Conservation (phyloP, 92 coral and sea anemone genomes). For the Palythoa heliodiscus region DNA sequence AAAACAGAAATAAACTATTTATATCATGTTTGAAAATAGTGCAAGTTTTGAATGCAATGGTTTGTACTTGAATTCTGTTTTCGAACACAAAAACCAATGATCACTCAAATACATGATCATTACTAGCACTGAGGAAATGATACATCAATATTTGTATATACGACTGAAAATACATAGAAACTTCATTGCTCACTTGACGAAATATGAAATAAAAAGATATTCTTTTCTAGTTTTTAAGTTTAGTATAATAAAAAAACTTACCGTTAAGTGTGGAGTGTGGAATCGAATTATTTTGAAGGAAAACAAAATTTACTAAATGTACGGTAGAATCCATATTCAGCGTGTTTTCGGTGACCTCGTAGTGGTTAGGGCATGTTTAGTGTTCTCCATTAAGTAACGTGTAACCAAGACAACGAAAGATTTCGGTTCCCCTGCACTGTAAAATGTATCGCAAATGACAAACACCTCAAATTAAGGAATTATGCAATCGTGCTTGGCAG, state of each 20-base stretch:
- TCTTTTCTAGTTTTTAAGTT: not conserved
- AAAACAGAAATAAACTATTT: not conserved
- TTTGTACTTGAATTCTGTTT: not conserved
- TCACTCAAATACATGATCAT: not conserved
- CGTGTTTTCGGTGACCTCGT: not conserved
- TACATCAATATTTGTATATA: too few relatives aligned
- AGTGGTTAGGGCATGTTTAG: not conserved
- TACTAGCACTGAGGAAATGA: too few relatives aligned
- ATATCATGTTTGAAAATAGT: not conserved
- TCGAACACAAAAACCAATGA: not conserved
- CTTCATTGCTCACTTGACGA: not conserved
- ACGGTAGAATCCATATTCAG: not conserved
- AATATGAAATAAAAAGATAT: not conserved
- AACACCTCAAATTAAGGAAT: not conserved
- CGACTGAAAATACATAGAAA: not conserved
- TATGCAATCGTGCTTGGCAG: not conserved
- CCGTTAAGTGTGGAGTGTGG: not conserved
- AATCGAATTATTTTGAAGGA: not conserved
- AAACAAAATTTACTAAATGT: not conserved
- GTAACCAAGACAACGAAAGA: conserved; percentile 1
- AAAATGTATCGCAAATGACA: not conserved
- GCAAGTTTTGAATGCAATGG: not conserved
- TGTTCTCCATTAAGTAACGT: not conserved
- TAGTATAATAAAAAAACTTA: not conserved
- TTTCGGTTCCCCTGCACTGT: not conserved